These are phyloP conservation scores for Hemiscyllium ocellatum DNA, from an alignment of 2,113 vertebrate species.

Conservation along the genomic window DNA sequence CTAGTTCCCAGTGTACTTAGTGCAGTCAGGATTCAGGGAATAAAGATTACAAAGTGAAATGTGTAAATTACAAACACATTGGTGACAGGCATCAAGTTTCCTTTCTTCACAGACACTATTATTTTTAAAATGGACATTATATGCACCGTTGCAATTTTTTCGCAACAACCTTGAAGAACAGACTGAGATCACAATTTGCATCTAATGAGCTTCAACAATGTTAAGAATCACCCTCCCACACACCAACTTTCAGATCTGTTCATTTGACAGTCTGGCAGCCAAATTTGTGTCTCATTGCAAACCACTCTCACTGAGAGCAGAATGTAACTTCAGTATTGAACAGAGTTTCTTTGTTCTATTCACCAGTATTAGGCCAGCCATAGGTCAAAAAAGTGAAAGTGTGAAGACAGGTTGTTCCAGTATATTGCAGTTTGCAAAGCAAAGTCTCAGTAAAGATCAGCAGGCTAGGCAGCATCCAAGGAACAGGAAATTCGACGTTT, in stretches of 20 bases:
- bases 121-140: background rate
- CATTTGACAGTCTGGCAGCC: background rate
- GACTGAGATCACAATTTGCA: background rate
- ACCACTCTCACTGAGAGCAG: background rate
- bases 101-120: background rate
- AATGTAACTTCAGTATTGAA: background rate
- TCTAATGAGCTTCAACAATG: background rate
- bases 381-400: background rate
- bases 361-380: background rate
- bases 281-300: background rate
- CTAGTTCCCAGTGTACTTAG: background rate
- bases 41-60: background rate
- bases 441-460: background rate
- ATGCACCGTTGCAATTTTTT: background rate
- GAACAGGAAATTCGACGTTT: too few relatives aligned
- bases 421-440: background rate
- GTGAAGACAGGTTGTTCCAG: background rate
- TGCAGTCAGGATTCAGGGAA: background rate
- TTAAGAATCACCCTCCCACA: background rate
- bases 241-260: background rate
- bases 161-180: background rate
- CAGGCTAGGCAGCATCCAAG: too few relatives aligned
- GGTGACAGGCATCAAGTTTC: background rate
- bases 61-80: background rate
- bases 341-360: background rate